Conservation (phyloP, 1,140 invertebrate species). For the Cepaea nemoralis region DNA sequence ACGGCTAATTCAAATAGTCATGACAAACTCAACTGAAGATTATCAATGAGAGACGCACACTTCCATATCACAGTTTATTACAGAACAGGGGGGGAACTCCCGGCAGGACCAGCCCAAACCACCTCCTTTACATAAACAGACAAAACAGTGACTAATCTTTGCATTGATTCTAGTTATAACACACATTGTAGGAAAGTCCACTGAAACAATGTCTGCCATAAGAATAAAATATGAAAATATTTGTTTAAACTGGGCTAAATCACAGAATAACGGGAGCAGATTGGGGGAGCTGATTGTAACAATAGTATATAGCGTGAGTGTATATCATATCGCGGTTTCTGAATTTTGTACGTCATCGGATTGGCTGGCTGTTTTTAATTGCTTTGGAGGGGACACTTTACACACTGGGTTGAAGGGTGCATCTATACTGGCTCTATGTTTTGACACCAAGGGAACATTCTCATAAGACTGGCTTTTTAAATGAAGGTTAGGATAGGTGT, state of each 20-base stretch:
- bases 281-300: neutral
- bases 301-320: neutral
- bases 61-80: neutral
- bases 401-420: slow-evolving; percentile 61
- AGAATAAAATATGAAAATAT: slow-evolving; percentile 11
- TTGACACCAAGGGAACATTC: slow-evolving; percentile 66
- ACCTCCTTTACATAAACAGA: neutral
- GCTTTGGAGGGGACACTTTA: slow-evolving; percentile 60
- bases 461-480: slow-evolving; percentile 66
- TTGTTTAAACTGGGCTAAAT: neutral
- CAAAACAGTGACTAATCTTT: neutral
- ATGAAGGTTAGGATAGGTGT: slow-evolving; percentile 51
- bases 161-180: neutral
- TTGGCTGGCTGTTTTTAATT: slow-evolving; percentile 52
- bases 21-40: too few relatives aligned
- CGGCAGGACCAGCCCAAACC: neutral
- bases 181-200: neutral
- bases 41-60: neutral
- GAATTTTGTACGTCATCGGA: slow-evolving; percentile 57
- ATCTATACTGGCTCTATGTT: slow-evolving; percentile 61
- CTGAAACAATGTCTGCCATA: neutral
- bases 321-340: slow-evolving; percentile 59
- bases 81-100: neutral
- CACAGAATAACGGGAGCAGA: slow-evolving; percentile 2
- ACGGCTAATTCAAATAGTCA: too few relatives aligned